phyloP scores from a whole-genome alignment of 2,797 vertebrate genomes.

The Phataginus tetradactyla region DNA sequence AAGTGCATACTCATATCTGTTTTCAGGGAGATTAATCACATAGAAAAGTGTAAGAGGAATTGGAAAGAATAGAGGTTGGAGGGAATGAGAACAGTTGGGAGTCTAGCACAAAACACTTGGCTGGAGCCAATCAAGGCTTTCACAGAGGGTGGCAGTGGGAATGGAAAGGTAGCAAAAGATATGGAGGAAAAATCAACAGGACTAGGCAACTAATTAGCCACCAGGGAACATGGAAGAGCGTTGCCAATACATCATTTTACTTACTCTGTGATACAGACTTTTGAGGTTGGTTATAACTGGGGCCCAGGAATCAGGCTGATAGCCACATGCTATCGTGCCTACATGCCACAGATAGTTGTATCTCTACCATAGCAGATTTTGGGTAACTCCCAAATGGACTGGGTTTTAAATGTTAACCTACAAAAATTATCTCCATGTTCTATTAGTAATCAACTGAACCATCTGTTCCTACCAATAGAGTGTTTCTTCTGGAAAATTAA shows the following conservation, averaged over 20 bases:
- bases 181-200: background rate
- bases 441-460: conserved; percentile 72
- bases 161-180: background rate
- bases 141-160: background rate
- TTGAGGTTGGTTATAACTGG: background rate
- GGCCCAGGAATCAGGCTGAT: background rate
- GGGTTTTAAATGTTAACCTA: conserved; percentile 77
- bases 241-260: background rate
- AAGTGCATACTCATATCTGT: background rate
- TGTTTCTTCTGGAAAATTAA: conserved; percentile 63
- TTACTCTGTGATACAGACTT: background rate
- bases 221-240: background rate
- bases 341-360: background rate
- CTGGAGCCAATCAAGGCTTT: background rate
- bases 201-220: background rate
- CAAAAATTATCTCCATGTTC: conserved; percentile 64
- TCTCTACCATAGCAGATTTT: conserved; percentile 2
- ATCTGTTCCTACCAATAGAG: conserved; percentile 73
- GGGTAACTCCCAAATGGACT: conserved; percentile 61
- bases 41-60: background rate
- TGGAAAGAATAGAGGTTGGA: background rate
- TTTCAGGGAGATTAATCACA: background rate
- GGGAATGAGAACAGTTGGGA: background rate
- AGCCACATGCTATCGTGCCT: background rate
- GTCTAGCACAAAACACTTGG: background rate